Base-by-base conservation (phyloP, 2,888 invertebrate species). In the Caenorhabditis virilis region DNA sequence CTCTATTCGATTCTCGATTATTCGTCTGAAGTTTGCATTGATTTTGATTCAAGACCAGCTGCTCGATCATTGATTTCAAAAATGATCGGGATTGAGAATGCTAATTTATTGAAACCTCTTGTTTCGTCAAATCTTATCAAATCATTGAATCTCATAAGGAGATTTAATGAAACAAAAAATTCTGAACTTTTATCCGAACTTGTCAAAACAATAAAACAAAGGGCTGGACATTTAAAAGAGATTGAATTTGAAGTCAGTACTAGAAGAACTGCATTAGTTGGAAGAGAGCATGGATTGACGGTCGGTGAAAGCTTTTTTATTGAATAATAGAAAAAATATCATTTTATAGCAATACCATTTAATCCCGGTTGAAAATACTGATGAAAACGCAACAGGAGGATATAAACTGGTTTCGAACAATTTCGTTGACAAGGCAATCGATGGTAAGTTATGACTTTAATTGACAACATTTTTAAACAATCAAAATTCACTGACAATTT, bases 311-410 rank as follows among this genome's bases (percentile, higher is more conserved):
- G n/a, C 11, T n/a, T 16, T 36, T 36, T 36, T 7, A 36, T n/a
- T 16, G n/a, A n/a, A n/a, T n/a, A n/a, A n/a, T n/a, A n/a, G n/a
- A n/a, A n/a, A n/a, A n/a, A n/a, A n/a, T n/a, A 25, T 26, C 2
- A 30, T 15, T 25, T 43, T 66, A 20, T 43, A 70, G 70, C 49
- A 61, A 41, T 70, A 52, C 48, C 66, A 70, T 26, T 48, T 70
- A 48, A 49, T 70, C 36, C 59, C 66, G 0, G 64, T 67, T 6
- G 64, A 61, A 15, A 55, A 64, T 30, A 56, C 47, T 13, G 66
- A 65, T 16, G 53, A 60, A 15, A 56, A 60, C 20, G 56, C 55
- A 0, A n/a, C n/a, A n/a, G n/a, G n/a, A n/a, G n/a, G n/a, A n/a
- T 65, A 65, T 27, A 43, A 36, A 42, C 27, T 65, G 3, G 65